phyloP scores from a whole-genome alignment of 2,888 invertebrate genomes.

The Resseliella maxima region DNA sequence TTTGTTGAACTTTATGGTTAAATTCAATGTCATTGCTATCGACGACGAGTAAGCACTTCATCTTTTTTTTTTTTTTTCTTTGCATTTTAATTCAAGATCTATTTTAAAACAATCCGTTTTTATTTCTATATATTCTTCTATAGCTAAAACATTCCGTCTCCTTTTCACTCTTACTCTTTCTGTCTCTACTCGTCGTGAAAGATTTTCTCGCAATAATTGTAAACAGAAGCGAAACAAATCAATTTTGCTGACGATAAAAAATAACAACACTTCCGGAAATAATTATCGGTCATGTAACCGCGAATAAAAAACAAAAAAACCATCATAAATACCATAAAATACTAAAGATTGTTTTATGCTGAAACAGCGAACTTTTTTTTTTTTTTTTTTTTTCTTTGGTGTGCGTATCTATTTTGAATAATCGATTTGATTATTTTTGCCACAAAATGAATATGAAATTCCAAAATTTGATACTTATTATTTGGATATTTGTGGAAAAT shows the following conservation, averaged over 20 bases:
- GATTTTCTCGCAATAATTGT: too few species aligned
- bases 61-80: neutral
- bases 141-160: neutral
- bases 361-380: too few species aligned
- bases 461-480: too few species aligned
- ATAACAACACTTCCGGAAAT: constrained; percentile 21
- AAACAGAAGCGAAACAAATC: neutral
- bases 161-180: neutral
- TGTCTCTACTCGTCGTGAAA: too few species aligned
- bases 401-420: too few species aligned
- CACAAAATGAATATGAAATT: too few species aligned
- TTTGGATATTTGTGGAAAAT: too few species aligned
- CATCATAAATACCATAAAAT: neutral
- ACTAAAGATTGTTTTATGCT: constrained; percentile 13
- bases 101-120: neutral
- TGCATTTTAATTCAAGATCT: constrained; percentile 7
- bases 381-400: too few species aligned
- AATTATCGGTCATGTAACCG: neutral
- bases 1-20: constrained; percentile 36
- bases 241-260: neutral
- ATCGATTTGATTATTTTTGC: too few species aligned
- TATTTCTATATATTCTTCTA: neutral
- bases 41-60: neutral
- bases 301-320: neutral
- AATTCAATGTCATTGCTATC: constrained; percentile 38